Conservation (phyloP, 1,140 invertebrate genomes). For the Tetragnatha versicolor region DNA sequence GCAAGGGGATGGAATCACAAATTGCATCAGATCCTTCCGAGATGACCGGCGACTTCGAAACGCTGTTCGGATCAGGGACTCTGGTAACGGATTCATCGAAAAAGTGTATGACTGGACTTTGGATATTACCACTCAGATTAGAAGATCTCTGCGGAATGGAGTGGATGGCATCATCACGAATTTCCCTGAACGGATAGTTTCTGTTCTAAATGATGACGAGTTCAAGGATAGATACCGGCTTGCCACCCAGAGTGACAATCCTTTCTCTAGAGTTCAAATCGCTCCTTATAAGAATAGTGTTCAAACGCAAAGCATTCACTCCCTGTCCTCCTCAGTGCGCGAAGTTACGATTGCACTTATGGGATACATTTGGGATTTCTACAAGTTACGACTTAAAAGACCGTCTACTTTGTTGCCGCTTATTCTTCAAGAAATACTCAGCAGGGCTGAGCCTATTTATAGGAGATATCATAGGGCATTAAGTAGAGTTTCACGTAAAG, state of each 20-base stretch:
- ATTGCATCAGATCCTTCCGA: conserved; percentile 36
- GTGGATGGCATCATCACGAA: conserved; percentile 57
- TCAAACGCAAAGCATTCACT: not conserved
- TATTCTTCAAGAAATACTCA: conserved; percentile 15
- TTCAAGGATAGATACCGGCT: conserved; percentile 48
- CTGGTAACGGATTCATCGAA: conserved; percentile 23
- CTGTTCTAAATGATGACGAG: conserved; percentile 53
- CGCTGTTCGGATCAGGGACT: conserved; percentile 41
- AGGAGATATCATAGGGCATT: not conserved
- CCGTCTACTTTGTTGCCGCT: conserved; percentile 39
- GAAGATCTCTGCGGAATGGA: conserved; percentile 34
- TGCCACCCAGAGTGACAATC: conserved; percentile 49
- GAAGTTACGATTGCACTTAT: conserved; percentile 43
- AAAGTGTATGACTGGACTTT: conserved; percentile 57
- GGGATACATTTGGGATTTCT: conserved; percentile 48
- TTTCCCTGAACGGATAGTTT: conserved; percentile 45
- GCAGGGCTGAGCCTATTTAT: not conserved
- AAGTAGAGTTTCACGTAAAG: not conserved
- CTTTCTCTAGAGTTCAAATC: conserved; percentile 32
- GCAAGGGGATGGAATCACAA: conserved; percentile 56
- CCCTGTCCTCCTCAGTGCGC: conserved; percentile 5
- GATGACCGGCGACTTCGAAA: conserved; percentile 26
- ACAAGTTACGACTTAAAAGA: conserved; percentile 30
- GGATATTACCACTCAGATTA: conserved; percentile 36
- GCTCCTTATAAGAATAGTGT: conserved; percentile 8